Base-by-base conservation (phyloP, 2,113 vertebrate species). In the Laticauda colubrina region DNA sequence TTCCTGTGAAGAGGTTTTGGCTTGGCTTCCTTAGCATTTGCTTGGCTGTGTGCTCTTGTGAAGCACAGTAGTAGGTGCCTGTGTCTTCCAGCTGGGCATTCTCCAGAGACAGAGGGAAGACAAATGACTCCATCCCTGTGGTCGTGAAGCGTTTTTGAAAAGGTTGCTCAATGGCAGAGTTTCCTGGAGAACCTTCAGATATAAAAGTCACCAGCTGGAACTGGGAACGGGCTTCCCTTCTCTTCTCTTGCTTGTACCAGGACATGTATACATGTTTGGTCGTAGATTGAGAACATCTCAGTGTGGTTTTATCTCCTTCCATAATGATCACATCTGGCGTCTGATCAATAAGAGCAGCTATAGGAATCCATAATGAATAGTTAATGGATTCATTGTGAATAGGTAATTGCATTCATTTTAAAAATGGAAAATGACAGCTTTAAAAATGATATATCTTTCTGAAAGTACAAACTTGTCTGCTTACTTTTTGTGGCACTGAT, bases 1-100 rank as follows among this genome's bases (percentile, higher is more conserved):
- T 8, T 21, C 34, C 75, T 85, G 53, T 55, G 64, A 90, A 54
- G 21, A 81, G 56, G 14, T 90, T 90, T 90, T 8, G 90, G 89
- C 18, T 69, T 53, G 51, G 45, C 55, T 51, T 59, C 85, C 54
- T 45, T 5, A 45, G 43, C 69, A 39, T 54, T 10, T 92, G 88
- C 43, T 54, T 85, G 54, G 57, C 87, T 92, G 92, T 92, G 88
- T 89, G 4, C 3, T 92, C 69, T 89, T 89, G 53, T n/a, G 81
- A 89, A 20, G 88, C 92, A 85, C 92, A 92, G 43, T 57, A 92
- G 21, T 85, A 92, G 53, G 69, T 92, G 87, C 64, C 88, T 5
- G 64, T 85, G 26, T 89, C 88, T 34, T 34, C 43, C 4, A 34
- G 20, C 69, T 34, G 53, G 11, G 88, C 69, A 1, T 15, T 59